Evolutionary conservation across 1,140 invertebrate genomes (phyloP).

Genomic region (Papilio aristodemus): DNA sequence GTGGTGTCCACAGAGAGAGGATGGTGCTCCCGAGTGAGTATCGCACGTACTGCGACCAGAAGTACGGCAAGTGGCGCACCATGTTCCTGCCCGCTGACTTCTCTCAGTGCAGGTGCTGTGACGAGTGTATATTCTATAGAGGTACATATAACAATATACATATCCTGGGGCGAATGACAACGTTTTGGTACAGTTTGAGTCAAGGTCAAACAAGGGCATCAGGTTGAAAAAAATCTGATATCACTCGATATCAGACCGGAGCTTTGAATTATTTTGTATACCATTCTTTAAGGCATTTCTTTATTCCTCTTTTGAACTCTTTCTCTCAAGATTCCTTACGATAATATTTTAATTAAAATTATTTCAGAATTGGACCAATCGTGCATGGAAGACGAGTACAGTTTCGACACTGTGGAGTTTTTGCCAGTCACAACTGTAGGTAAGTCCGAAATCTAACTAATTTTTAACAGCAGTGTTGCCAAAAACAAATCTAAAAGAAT

Average conservation of each 20-base stretch:
- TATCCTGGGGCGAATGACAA: not conserved
- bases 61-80: conserved; percentile 62
- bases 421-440: conserved; percentile 65
- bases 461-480: too few species aligned
- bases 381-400: conserved; percentile 66
- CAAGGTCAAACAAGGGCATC: too few species aligned
- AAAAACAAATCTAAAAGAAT: too few species aligned
- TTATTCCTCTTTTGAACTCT: too few species aligned
- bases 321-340: too few species aligned
- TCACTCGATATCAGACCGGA: too few species aligned
- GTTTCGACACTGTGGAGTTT: conserved; percentile 66
- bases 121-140: conserved; percentile 68
- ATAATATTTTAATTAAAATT: not conserved
- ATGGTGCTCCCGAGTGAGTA: conserved; percentile 53
- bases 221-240: too few species aligned
- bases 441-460: conserved; percentile 39
- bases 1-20: conserved; percentile 64
- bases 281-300: too few species aligned
- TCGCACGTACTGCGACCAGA: conserved; percentile 58
- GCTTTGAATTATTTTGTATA: too few species aligned
- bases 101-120: conserved; percentile 63
- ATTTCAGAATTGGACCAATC: conserved; percentile 69
- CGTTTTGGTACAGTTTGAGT: too few species aligned
- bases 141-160: conserved; percentile 41
- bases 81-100: conserved; percentile 68